These are phyloP conservation scores for Chironomus striatipennis DNA, from an alignment of 1,140 invertebrate genomes.

Conservation along the genomic window DNA sequence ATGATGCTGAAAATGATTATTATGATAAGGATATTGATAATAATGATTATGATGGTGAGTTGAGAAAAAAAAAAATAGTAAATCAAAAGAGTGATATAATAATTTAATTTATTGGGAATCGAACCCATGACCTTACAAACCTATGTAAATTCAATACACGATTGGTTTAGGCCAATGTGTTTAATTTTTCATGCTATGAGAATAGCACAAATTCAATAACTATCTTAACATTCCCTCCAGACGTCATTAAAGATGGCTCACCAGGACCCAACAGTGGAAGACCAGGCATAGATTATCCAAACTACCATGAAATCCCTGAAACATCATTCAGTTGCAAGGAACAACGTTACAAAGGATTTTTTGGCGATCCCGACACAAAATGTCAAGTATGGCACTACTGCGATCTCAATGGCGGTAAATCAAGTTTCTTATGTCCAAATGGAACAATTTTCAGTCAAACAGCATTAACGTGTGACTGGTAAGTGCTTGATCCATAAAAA, in stretches of 20 bases:
- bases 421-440: slow-evolving; percentile 83
- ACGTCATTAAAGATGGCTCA: slow-evolving; percentile 25
- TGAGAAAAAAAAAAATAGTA: neutral
- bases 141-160: too few species aligned
- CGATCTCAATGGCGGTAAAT: slow-evolving; percentile 82
- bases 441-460: slow-evolving; percentile 86
- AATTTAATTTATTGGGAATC: too few species aligned
- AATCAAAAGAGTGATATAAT: too few species aligned
- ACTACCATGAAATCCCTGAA: slow-evolving; percentile 60
- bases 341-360: slow-evolving; percentile 83
- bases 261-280: slow-evolving; percentile 53
- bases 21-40: neutral
- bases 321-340: slow-evolving; percentile 75
- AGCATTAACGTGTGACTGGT: slow-evolving; percentile 70
- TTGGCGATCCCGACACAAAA: slow-evolving; percentile 75
- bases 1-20: neutral
- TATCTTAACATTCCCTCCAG: too few species aligned
- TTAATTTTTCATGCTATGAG: too few species aligned
- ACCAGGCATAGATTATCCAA: slow-evolving; percentile 76
- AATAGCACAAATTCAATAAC: too few species aligned
- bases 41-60: neutral
- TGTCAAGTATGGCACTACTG: slow-evolving; percentile 90
- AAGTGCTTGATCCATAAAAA: neutral
- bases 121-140: too few species aligned
- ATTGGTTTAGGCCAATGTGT: too few species aligned